Base-by-base conservation (phyloP, 2,113 vertebrate species). In the Mugil cephalus region DNA sequence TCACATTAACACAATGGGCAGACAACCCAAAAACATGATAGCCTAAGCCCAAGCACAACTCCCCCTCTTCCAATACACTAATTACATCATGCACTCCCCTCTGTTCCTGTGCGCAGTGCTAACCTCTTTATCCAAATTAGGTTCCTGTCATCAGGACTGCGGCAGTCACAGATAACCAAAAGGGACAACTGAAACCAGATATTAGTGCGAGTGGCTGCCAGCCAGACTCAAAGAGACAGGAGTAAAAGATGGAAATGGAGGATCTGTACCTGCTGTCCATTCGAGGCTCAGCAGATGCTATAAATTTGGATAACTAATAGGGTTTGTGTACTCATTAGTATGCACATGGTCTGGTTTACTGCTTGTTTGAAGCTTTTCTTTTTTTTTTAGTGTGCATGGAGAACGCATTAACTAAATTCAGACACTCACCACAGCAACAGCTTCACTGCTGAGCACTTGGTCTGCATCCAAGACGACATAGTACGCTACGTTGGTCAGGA, bases 401-500 rank as follows among this genome's bases (percentile, higher is more conserved):
- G 21, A 46, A 14, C 1, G 10, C 34, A 43, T 47, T 40, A 8
- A 61, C 8, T 13, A 56, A 38, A 19, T 21, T 60, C 39, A 54
- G 10, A 24, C 24, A 88, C 94, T 94, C 87, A 95, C 95, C 92
- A 95, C 94, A 36, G 95, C 95, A 7, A 95, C 95, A 1, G 95
- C 95, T 7, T 94, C 93, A 66, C 94, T 95, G 36, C 2, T 56
- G 60, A 95, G 88, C 55, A 95, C 87, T 4, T 81, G 69, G 14
- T 93, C 86, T 8, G 76, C 76, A 21, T 94, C 89, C 91, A 95
- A 62, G 17, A 95, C 94, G 0, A 92, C 80, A 30, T 95, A 95
- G 79, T 95, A 95, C 19, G 95, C 94, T 2, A 95, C 15, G 35
- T 95, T 95, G 73, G 95, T 95, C 74, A 95, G 71, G 74, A 95